These are phyloP conservation scores for Caradrina clavipalpis DNA, from an alignment of 2,888 invertebrate genomes.

Conservation along the genomic window DNA sequence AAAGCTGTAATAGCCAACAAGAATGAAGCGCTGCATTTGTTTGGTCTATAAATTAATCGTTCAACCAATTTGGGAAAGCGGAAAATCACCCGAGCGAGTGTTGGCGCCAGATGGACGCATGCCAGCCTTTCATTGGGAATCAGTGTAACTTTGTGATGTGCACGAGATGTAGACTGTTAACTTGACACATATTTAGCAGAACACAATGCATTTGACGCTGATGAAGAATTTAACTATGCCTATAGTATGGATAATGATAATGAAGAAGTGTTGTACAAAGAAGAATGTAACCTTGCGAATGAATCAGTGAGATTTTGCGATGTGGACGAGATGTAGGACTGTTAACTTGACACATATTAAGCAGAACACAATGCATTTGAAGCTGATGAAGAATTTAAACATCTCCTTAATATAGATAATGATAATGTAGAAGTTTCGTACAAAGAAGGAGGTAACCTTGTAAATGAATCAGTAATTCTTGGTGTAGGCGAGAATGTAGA, in stretches of 20 bases:
- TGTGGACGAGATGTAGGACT: constrained; percentile 3
- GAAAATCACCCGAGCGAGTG: constrained; percentile 78
- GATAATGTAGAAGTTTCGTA: not conserved
- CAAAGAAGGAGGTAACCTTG: not conserved
- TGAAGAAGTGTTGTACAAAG: not conserved
- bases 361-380: not conserved
- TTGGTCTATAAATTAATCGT: constrained; percentile 65
- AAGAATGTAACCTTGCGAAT: not conserved
- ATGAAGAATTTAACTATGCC: not conserved
- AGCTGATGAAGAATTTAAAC: not conserved
- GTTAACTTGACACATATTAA: not conserved
- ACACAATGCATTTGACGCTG: not conserved
- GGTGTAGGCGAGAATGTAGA: too few relatives aligned
- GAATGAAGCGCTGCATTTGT: constrained; percentile 52
- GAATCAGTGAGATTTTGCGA: constrained; percentile 17
- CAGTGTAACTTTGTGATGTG: constrained; percentile 36
- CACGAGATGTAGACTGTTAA: constrained; percentile 19
- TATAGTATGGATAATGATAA: not conserved
- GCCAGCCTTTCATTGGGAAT: constrained; percentile 75
- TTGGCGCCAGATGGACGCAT: constrained; percentile 81
- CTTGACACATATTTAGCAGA: constrained; percentile 20
- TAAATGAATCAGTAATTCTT: too few relatives aligned
- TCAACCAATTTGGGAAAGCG: constrained; percentile 73
- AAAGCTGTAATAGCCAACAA: constrained; percentile 6
- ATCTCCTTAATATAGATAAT: not conserved